Evolutionary conservation across 2,797 vertebrate species (phyloP), one percentile per base, ranked within the genome.

Genomic region (Notolepis coatsorum): DNA sequence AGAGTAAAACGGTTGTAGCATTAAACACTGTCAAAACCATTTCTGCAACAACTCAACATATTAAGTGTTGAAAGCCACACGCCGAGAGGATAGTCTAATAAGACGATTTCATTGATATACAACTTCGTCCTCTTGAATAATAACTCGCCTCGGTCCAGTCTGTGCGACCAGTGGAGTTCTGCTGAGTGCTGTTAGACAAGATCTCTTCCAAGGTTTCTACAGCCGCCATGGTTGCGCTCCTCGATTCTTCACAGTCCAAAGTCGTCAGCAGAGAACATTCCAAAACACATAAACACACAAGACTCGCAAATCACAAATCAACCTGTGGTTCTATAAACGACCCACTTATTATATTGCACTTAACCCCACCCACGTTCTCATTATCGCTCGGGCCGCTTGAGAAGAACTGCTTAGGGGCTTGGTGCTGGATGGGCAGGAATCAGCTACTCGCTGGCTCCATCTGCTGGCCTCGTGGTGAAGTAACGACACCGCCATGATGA

Each of bases 81-180:
- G 21, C 8, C 8, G 8, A 2, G 13, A 43, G 8, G 41, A 2
- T 6, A 8, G 5, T 9, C 28, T 37, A 13, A n/a, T n/a, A n/a
- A n/a, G n/a, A n/a, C n/a, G n/a, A n/a, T n/a, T n/a, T n/a, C n/a
- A n/a, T n/a, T n/a, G n/a, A n/a, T n/a, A n/a, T n/a, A n/a, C n/a
- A n/a, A n/a, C n/a, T n/a, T n/a, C n/a, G n/a, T n/a, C n/a, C 23
- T 25, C 13, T 1, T 4, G 1, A 23, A 3, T 25, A 24, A 23
- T 8, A 1, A 75, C 83, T 87, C 56, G 91, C 91, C 67, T 62
- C 23, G 0, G 74, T 83, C 87, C 80, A 89, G 84, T 92, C 82
- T 21, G 70, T 56, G 2, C 78, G 55, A 1, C 49, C 5, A 0
- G 84, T 88, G 2, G 54, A 79, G 67, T 92, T 91, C 0, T 39